phyloP scores from a whole-genome alignment of 2,888 invertebrate genomes.

The Augochlorella aurata region DNA sequence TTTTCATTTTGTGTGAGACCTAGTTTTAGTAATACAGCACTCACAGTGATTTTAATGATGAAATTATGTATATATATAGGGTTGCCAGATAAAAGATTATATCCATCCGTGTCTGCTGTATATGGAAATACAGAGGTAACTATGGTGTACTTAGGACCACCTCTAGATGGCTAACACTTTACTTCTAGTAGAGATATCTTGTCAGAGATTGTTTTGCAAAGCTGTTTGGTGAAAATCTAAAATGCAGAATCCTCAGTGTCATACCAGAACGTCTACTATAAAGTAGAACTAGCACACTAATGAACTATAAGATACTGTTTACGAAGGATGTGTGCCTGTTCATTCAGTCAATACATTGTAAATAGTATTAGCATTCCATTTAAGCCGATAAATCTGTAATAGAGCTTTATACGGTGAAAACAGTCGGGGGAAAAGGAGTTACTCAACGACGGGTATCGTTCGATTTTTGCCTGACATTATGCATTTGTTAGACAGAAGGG shows the following conservation, averaged over 20 bases:
- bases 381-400: constrained; percentile 30
- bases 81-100: constrained; percentile 95
- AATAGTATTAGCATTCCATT: constrained; percentile 62
- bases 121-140: constrained; percentile 99
- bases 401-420: constrained; percentile 32
- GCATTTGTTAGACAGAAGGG: background rate
- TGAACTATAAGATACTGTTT: constrained; percentile 56
- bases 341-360: constrained; percentile 63
- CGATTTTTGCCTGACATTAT: constrained; percentile 12
- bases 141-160: constrained; percentile 98
- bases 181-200: constrained; percentile 53
- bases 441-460: constrained; percentile 23
- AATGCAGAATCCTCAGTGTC: constrained; percentile 51
- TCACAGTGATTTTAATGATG: constrained; percentile 23
- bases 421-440: constrained; percentile 27
- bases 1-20: background rate
- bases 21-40: background rate
- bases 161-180: constrained; percentile 92
- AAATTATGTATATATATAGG: constrained; percentile 84
- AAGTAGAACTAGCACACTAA: constrained; percentile 65
- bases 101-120: constrained; percentile 98
- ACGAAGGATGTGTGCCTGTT: constrained; percentile 57
- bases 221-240: constrained; percentile 43
- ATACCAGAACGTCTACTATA: constrained; percentile 61
- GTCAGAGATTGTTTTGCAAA: constrained; percentile 38